Conservation (phyloP, 2,797 vertebrate genomes). For the Coilia nasus region DNA sequence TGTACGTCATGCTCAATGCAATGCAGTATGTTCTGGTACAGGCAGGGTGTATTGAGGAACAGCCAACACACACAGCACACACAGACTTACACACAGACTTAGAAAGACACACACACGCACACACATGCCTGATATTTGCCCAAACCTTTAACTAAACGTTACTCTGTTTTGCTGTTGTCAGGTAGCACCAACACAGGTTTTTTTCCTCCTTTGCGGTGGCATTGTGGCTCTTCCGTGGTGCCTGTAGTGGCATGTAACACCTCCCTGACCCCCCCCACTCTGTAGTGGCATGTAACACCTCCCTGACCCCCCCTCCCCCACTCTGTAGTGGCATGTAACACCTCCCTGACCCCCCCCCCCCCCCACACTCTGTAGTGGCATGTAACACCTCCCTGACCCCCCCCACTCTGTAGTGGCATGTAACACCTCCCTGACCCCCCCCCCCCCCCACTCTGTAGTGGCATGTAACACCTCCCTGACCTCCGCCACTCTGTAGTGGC, state of each 20-base stretch:
- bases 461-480: no score
- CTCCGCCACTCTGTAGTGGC: not conserved
- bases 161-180: not conserved
- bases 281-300: not conserved
- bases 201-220: not conserved
- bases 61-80: not conserved
- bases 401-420: no score
- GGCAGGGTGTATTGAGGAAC: no score
- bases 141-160: not conserved
- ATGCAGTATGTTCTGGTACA: not conserved
- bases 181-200: not conserved
- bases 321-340: not conserved
- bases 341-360: not conserved
- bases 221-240: not conserved
- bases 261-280: not conserved
- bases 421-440: no score
- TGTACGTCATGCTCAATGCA: not conserved
- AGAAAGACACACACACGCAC: no score
- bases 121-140: not conserved
- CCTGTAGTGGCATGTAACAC: not conserved
- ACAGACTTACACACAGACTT: not conserved
- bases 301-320: not conserved
- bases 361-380: no score
- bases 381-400: no score
- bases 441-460: no score